Evolutionary conservation across 2,888 invertebrate genomes (phyloP).

Genomic region (Acronicta alni): DNA sequence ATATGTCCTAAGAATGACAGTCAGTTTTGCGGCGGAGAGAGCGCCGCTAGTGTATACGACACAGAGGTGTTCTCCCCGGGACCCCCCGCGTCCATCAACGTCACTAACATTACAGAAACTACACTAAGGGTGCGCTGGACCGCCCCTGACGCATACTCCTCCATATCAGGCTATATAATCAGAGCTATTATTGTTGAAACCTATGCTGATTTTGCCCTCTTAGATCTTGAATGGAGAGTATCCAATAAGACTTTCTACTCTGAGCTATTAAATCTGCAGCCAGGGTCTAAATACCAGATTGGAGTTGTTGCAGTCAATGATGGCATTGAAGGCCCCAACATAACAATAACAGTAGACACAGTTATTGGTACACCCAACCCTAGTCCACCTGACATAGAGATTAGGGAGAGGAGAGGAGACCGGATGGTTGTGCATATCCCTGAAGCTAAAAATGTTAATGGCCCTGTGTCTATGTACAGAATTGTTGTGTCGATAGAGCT

Average conservation of each 20-base stretch:
- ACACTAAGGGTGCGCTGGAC: constrained; percentile 90
- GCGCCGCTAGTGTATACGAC: constrained; percentile 91
- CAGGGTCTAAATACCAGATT: constrained; percentile 93
- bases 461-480: constrained; percentile 93
- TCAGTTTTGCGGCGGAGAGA: constrained; percentile 91
- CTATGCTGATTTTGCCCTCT: constrained; percentile 86
- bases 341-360: constrained; percentile 90
- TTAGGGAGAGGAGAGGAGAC: constrained; percentile 90
- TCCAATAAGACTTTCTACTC: constrained; percentile 89
- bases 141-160: constrained; percentile 86
- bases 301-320: constrained; percentile 91
- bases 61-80: constrained; percentile 91
- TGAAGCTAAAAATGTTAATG: constrained; percentile 92
- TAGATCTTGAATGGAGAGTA: constrained; percentile 89
- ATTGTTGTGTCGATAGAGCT: constrained; percentile 92
- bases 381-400: constrained; percentile 91
- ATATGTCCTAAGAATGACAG: constrained; percentile 90
- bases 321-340: constrained; percentile 89
- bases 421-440: constrained; percentile 92
- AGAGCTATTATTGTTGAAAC: constrained; percentile 88
- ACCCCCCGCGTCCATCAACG: constrained; percentile 90
- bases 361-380: constrained; percentile 92
- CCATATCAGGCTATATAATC: constrained; percentile 88
- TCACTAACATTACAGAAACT: constrained; percentile 90
- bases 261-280: constrained; percentile 91